A percentile compares a stretch with the other conserved stretches of the same genome.
phyloP scores from a whole-genome alignment of 2,888 invertebrate genomes.

The Lathronympha strigana region DNA sequence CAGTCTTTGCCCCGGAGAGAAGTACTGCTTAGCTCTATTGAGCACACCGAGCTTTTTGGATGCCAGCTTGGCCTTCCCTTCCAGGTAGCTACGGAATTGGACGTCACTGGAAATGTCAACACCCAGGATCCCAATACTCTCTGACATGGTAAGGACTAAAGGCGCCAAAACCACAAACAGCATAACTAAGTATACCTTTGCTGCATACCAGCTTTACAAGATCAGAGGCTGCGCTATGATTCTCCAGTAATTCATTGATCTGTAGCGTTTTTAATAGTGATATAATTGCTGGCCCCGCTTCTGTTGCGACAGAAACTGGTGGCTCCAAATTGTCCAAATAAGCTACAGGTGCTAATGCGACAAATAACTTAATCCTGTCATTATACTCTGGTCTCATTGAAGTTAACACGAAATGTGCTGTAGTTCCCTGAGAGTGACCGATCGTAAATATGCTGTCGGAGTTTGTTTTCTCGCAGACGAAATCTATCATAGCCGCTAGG shows the following conservation, averaged over 20 bases:
- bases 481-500: conserved; percentile 82
- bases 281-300: not conserved
- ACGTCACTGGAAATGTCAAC: too few relatives aligned
- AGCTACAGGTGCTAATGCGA: conserved; percentile 54
- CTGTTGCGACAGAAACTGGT: not conserved
- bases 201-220: conserved; percentile 43
- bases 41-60: too few relatives aligned
- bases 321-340: conserved; percentile 49
- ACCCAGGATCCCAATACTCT: too few relatives aligned
- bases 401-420: conserved; percentile 82
- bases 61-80: too few relatives aligned
- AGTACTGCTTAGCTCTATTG: too few relatives aligned
- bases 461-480: conserved; percentile 70
- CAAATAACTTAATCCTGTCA: conserved; percentile 79
- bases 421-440: conserved; percentile 89
- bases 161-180: conserved; percentile 47
- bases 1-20: too few relatives aligned
- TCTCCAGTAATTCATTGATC: conserved; percentile 10
- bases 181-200: conserved; percentile 44
- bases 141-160: too few relatives aligned
- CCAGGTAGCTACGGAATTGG: too few relatives aligned
- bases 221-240: not conserved
- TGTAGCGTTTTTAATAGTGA: not conserved
- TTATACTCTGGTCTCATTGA: conserved; percentile 84
- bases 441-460: conserved; percentile 84